Percentiles rank a stretch among this genome's conserved stretches.
Evolutionary conservation across 2,113 vertebrate species (phyloP).

Genomic region (Bujurquina vittata): DNA sequence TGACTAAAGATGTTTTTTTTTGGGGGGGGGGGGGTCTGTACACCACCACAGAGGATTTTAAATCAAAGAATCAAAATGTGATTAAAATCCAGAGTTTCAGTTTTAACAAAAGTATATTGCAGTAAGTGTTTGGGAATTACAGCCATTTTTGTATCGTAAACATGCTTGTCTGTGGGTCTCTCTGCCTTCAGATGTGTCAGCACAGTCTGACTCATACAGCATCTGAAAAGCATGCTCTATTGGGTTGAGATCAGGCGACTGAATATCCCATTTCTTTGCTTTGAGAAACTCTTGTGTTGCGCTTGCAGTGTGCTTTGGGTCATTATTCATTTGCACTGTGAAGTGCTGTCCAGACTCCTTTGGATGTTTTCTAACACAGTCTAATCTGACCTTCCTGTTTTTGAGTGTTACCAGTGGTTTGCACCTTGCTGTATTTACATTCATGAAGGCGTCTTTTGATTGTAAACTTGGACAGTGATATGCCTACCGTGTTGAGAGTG

Average conservation of each 20-base stretch:
- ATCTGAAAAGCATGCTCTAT: background rate
- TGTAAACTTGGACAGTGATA: background rate
- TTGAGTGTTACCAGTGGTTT: too few species aligned
- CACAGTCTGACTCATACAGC: background rate
- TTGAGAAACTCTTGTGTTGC: background rate
- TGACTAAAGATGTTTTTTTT: background rate
- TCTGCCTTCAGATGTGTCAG: background rate
- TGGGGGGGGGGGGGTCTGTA: background rate
- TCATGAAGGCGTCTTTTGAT: background rate
- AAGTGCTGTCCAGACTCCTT: too few species aligned
- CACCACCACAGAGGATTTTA: background rate
- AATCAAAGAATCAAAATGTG: background rate
- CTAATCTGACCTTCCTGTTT: too few species aligned
- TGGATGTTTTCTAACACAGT: too few species aligned
- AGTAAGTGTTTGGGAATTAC: background rate
- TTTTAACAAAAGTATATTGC: background rate
- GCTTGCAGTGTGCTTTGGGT: background rate
- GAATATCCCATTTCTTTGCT: background rate
- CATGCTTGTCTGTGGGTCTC: background rate
- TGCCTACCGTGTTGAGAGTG: background rate
- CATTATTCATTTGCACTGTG: too few species aligned
- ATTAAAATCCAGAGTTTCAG: background rate
- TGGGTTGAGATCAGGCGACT: background rate
- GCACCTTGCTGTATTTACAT: background rate
- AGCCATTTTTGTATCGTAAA: background rate